Percentiles rank a stretch among this genome's conserved stretches.
Evolutionary conservation across 2,113 vertebrate genomes (phyloP).

Genomic region (Buteo buteo): DNA sequence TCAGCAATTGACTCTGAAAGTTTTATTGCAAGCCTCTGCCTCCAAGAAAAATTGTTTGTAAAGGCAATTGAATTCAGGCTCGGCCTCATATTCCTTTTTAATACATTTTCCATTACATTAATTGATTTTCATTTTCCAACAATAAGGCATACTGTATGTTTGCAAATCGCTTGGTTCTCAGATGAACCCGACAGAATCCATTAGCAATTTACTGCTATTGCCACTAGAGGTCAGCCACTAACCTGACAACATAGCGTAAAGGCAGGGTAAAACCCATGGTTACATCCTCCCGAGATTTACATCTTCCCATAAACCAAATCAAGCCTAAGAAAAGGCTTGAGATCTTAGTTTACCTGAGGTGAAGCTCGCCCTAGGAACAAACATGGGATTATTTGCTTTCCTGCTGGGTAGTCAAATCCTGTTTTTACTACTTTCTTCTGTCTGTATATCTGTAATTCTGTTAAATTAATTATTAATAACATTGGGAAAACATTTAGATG

Average conservation of each 20-base stretch:
- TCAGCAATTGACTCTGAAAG: not conserved
- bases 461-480: not conserved
- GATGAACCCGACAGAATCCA: not conserved
- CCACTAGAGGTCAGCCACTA: conserved; percentile 49
- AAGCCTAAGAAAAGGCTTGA: not conserved
- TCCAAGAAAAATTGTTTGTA: not conserved
- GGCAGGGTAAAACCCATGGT: not conserved
- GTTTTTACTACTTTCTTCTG: not conserved
- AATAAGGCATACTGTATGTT: accelerated
- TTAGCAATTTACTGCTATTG: not conserved
- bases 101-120: not conserved
- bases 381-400: not conserved
- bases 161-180: not conserved
- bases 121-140: not conserved
- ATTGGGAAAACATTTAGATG: not conserved
- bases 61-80: not conserved
- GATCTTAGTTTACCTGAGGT: not conserved
- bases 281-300: not conserved
- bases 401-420: not conserved
- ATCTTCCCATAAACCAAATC: not conserved
- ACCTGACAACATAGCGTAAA: not conserved
- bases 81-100: not conserved
- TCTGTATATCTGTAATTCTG: not conserved
- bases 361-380: not conserved
- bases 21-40: not conserved